These are phyloP conservation scores for Anthoscopus minutus DNA, from an alignment of 2,113 vertebrate species.

Conservation along the genomic window DNA sequence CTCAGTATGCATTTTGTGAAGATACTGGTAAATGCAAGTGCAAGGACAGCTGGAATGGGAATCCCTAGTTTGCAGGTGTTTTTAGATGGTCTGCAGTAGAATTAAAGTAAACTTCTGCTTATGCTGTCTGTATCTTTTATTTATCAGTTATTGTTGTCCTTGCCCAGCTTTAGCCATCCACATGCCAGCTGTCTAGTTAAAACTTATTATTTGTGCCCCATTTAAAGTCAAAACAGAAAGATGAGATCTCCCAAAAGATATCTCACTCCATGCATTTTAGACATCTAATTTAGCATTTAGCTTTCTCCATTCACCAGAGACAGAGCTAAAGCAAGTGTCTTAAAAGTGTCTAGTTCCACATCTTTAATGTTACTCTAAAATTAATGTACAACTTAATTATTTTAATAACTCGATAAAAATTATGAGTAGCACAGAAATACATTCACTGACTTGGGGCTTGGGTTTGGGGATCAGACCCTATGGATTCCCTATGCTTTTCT, in stretches of 20 bases:
- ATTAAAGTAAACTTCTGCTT: not conserved
- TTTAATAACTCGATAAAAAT: not conserved
- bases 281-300: not conserved
- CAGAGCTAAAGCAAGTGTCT: not conserved
- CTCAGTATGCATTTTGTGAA: not conserved
- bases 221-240: conserved; percentile 31
- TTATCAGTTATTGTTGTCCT: not conserved
- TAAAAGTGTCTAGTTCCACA: not conserved
- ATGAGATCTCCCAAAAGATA: not conserved
- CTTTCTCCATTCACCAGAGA: not conserved
- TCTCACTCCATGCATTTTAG: not conserved
- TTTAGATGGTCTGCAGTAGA: not conserved
- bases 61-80: not conserved
- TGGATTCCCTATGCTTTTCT: not conserved
- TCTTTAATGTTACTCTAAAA: not conserved
- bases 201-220: conserved; percentile 10
- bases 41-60: not conserved
- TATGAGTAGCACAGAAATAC: not conserved
- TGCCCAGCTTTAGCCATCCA: not conserved
- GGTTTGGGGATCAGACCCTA: not conserved
- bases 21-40: not conserved
- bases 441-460: not conserved
- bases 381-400: not conserved
- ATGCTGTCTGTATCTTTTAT: not conserved
- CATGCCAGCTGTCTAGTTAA: not conserved